Percentiles rank a stretch among this genome's conserved stretches.
Evolutionary conservation across 2,888 invertebrate species (phyloP).

Genomic region (Ecliptopera silaceata): DNA sequence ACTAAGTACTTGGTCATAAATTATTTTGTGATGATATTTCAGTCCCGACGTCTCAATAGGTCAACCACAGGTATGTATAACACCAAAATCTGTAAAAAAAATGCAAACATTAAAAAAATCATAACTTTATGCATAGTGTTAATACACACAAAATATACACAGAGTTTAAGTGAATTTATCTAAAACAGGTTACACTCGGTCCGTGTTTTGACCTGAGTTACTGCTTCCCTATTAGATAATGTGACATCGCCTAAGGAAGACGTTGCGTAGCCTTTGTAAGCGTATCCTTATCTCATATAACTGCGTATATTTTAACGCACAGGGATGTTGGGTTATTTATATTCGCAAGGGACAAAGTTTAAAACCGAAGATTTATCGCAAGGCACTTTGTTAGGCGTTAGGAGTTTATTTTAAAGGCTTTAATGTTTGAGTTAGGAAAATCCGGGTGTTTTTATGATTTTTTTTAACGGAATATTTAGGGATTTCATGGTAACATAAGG

Average conservation of each 20-base stretch:
- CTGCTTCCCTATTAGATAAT: constrained; percentile 32
- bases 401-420: constrained; percentile 22
- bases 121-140: too few species aligned
- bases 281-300: constrained; percentile 67
- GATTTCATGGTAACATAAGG: too few species aligned
- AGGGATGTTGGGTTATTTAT: constrained; percentile 70
- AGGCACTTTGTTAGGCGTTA: constrained; percentile 44
- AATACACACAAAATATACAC: too few species aligned
- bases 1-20: too few species aligned
- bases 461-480: too few species aligned
- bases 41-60: too few species aligned
- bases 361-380: constrained; percentile 70
- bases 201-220: constrained; percentile 27
- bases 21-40: too few species aligned
- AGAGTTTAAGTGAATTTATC: too few species aligned
- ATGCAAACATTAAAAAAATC: background rate
- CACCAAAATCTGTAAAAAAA: background rate
- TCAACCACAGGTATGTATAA: too few species aligned
- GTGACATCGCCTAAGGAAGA: constrained; percentile 63
- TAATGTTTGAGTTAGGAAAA: background rate
- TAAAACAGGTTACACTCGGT: constrained; percentile 19
- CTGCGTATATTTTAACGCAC: constrained; percentile 64
- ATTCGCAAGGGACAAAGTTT: constrained; percentile 60
- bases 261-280: constrained; percentile 68
- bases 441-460: too few species aligned